These are phyloP conservation scores for Aurelia sp. DNA, from an alignment of 30 jellyfish, hydroid and myxozoan species.

Conservation along the genomic window DNA sequence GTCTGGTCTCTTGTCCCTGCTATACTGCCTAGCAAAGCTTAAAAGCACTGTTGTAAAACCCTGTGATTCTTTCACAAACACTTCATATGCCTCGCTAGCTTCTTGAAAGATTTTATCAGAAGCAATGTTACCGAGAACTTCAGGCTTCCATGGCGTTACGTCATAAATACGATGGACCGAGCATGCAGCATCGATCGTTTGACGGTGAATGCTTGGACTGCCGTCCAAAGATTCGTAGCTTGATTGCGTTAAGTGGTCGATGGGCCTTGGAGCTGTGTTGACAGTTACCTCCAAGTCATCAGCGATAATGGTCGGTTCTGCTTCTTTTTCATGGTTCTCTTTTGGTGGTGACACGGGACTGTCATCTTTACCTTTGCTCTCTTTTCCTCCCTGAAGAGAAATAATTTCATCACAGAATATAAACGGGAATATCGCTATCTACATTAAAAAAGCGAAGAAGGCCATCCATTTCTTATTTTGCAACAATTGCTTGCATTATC, in stretches of 20 bases:
- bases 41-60: conserved; percentile 44
- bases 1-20: conserved; percentile 61
- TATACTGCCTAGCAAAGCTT: conserved; percentile 61
- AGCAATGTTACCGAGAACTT: conserved; percentile 46
- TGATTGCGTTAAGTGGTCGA: conserved; percentile 10
- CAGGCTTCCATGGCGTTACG: conserved; percentile 72
- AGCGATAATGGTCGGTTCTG: conserved; percentile 42
- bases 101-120: conserved; percentile 73
- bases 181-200: conserved; percentile 6
- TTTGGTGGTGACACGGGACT: conserved; percentile 43
- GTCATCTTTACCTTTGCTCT: conserved; percentile 20
- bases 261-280: background rate
- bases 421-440: background rate
- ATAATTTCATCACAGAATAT: background rate
- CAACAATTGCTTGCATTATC: too few relatives aligned
- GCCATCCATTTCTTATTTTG: too few relatives aligned
- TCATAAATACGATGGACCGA: conserved; percentile 59
- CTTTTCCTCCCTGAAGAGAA: conserved; percentile 29
- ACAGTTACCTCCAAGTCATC: background rate
- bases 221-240: conserved; percentile 61
- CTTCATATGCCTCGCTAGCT: conserved; percentile 42
- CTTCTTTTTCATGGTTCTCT: conserved; percentile 7
- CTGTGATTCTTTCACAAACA: conserved; percentile 59
- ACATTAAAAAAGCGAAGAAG: too few relatives aligned
- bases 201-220: conserved; percentile 44